Conservation (phyloP, 2,888 invertebrate species). For the Elaeidobius kamerunicus region DNA sequence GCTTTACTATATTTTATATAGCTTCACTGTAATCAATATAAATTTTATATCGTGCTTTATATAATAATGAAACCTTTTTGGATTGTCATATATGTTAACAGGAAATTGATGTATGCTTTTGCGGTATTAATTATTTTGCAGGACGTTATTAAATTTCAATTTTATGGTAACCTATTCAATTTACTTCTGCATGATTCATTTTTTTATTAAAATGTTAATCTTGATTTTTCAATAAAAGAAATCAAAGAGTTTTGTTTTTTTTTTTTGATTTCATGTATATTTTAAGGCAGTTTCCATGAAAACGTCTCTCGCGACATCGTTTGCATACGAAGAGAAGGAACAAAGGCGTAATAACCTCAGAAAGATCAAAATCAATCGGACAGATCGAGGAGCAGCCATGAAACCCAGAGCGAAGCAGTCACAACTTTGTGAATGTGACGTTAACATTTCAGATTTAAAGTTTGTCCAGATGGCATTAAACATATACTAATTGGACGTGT, state of each 20-base stretch:
- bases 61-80: slow-evolving; percentile 26
- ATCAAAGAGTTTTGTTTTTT: too few species aligned
- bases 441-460: slow-evolving; percentile 44
- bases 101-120: slow-evolving; percentile 11
- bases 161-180: too few species aligned
- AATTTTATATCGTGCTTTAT: slow-evolving; percentile 25
- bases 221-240: too few species aligned
- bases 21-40: slow-evolving; percentile 28
- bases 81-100: slow-evolving; percentile 1
- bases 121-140: slow-evolving; percentile 4
- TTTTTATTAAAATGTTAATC: neutral
- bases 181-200: neutral
- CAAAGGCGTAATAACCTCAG: slow-evolving; percentile 44
- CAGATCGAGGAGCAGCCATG: slow-evolving; percentile 29
- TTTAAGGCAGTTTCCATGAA: slow-evolving; percentile 32
- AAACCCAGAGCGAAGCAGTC: slow-evolving; percentile 31
- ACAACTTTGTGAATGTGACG: slow-evolving; percentile 32
- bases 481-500: slow-evolving; percentile 49
- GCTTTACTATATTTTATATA: slow-evolving; percentile 27
- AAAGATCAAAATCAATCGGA: slow-evolving; percentile 48
- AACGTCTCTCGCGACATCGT: slow-evolving; percentile 33
- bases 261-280: too few species aligned
- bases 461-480: slow-evolving; percentile 47
- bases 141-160: neutral
- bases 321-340: slow-evolving; percentile 46